Evolutionary conservation across 2,797 vertebrate species (phyloP), one percentile per base, ranked within the genome.

Genomic region (Brachyalestes nurse): DNA sequence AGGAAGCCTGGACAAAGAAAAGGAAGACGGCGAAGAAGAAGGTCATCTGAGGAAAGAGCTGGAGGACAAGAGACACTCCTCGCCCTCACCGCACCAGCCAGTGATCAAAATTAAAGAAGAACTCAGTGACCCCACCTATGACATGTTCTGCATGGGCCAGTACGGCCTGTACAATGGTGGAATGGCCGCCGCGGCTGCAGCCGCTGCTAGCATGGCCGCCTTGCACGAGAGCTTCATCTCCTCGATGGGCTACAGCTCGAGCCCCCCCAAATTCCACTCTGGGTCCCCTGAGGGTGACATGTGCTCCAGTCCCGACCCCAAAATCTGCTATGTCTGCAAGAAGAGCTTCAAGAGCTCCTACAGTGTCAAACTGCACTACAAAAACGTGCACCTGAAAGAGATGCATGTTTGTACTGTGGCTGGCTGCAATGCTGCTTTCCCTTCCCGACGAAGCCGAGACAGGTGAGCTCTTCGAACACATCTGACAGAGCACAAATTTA

Each of bases 331-430:
- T 4, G 98, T 99, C 86, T 99, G 98, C 94, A 99, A 99, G 95
- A 99, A 99, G 92, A 99, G 95, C 93, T 99, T 99, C 95, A 99
- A 99, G 95, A 99, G 98, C 90, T 99, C 98, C 87, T 99, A 99
- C 91, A 99, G 98, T 81, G 98, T 99, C 93, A 99, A 99, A 92
- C 97, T 99, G 87, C 98, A 99, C 94, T 99, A 99, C 95, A 97
- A 97, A 91, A 99, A 99, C 0, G 98, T 99, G 92, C 98, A 99
- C 93, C 96, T 99, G 88, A 99, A 99, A 94, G 98, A 99, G 95
- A 99, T 99, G 98, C 98, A 99, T 23, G 96, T 99, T 92, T 99
- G 98, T 92, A 99, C 98, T 5, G 97, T 99, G 89, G 95, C 97
- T 77, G 98, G 97, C 88, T 99, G 98, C 94, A 99, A 99, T 0